phyloP scores from a whole-genome alignment of 1,140 invertebrate species.

The Hirudo medicinalis region DNA sequence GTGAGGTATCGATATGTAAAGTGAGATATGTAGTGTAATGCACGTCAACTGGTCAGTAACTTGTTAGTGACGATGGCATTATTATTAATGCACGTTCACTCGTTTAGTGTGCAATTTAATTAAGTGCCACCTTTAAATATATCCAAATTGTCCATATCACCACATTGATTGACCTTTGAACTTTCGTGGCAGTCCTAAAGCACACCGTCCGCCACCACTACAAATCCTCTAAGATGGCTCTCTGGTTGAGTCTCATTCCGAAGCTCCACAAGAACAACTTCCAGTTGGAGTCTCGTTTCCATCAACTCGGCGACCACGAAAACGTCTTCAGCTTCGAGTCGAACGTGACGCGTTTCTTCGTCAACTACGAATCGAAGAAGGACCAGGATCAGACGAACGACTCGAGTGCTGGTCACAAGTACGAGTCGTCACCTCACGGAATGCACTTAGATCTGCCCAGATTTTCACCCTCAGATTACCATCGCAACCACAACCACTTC shows the following conservation, averaged over 20 bases:
- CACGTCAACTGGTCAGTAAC: too few relatives aligned
- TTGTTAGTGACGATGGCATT: too few relatives aligned
- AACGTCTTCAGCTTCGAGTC: slow-evolving; percentile 30
- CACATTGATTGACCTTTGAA: too few relatives aligned
- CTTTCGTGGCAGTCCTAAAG: slow-evolving; percentile 22
- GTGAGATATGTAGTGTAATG: too few relatives aligned
- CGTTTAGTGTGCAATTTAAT: too few relatives aligned
- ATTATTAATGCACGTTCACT: too few relatives aligned
- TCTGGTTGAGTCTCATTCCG: slow-evolving; percentile 88
- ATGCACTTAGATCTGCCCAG: too few relatives aligned
- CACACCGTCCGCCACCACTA: slow-evolving; percentile 70
- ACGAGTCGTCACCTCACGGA: slow-evolving; percentile 5
- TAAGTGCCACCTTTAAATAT: too few relatives aligned
- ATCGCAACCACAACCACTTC: slow-evolving; percentile 13
- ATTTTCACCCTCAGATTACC: neutral
- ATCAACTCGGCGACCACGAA: slow-evolving; percentile 58
- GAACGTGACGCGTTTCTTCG: slow-evolving; percentile 28
- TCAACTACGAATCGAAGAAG: slow-evolving; percentile 29
- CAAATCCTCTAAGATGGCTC: slow-evolving; percentile 77
- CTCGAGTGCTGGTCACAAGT: neutral
- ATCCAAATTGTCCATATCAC: too few relatives aligned
- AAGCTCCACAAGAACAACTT: slow-evolving; percentile 68
- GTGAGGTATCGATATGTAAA: too few relatives aligned
- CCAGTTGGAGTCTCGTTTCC: slow-evolving; percentile 68
- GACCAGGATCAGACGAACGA: neutral